A percentile compares a stretch with the other conserved stretches of the same genome.
phyloP scores from a whole-genome alignment of 2,888 invertebrate genomes.

The Caenorhabditis angaria region DNA sequence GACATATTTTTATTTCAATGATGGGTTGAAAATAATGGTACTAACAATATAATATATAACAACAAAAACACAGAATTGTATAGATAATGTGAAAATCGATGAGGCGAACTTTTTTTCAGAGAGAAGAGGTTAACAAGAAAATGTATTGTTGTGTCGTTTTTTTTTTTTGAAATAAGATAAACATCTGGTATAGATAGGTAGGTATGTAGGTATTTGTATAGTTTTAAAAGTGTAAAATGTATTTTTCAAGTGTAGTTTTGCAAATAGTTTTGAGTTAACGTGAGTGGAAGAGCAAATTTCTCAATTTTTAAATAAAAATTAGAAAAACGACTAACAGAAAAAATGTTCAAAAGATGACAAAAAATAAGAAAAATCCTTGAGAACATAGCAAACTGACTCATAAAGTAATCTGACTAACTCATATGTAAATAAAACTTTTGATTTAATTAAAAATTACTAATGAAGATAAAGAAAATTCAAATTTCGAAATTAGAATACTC shows the following conservation, averaged over 20 bases:
- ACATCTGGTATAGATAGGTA: slow-evolving; percentile 1
- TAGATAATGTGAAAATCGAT: background rate
- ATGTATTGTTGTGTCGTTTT: slow-evolving; percentile 1
- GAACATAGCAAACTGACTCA: too few relatives aligned
- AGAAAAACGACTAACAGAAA: too few relatives aligned
- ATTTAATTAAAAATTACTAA: too few relatives aligned
- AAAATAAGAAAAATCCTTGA: too few relatives aligned
- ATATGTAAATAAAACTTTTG: too few relatives aligned
- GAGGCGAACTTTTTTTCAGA: background rate
- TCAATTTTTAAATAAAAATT: background rate
- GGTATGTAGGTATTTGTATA: background rate
- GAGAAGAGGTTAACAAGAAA: background rate
- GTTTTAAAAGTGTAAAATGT: background rate
- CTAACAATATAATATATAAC: slow-evolving; percentile 16
- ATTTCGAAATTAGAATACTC: too few relatives aligned
- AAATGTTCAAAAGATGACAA: too few relatives aligned
- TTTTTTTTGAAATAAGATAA: background rate
- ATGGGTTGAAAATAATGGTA: slow-evolving; percentile 9
- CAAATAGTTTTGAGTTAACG: background rate
- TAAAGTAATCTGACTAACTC: too few relatives aligned
- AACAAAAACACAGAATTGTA: background rate
- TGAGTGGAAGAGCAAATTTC: too few relatives aligned
- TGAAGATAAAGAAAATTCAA: too few relatives aligned
- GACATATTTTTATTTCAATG: background rate
- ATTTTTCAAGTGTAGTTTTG: slow-evolving; percentile 1